Evolutionary conservation across 2,113 vertebrate genomes (phyloP), one percentile per base, ranked within the genome.

Genomic region (Coracopsis vasa): DNA sequence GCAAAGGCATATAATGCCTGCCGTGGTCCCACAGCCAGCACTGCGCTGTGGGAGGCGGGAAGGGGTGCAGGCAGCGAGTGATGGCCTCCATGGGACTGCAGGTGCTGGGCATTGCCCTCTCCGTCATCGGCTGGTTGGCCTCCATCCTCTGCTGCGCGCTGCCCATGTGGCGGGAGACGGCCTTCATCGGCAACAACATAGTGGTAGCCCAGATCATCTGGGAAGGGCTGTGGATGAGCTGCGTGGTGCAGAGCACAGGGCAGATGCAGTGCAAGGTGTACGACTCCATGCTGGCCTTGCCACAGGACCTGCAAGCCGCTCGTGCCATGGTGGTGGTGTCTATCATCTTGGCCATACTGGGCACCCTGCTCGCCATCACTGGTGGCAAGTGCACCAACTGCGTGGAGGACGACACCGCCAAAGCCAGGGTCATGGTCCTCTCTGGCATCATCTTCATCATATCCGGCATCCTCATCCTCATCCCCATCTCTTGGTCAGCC

Each of bases 161-260:
- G 90, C 99, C 99, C 88, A 98, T 99, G 98, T 99, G 99, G 99
- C 97, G 96, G 3, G 99, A 99, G 96, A 98, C 99, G 0, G 98
- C 99, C 82, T 99, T 99, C 39, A 82, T 99, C 3, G 99, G 99
- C 13, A 98, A 95, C 96, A 99, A 98, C 97, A 99, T 99, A 27
- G 97, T 99, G 96, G 98, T 98, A 13, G 98, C 99, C 0, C 98
- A 99, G 98, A 98, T 96, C 75, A 95, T 98, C 93, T 99, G 99
- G 99, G 99, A 99, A 87, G 99, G 99, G 42, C 99, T 99, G 97
- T 99, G 99, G 99, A 99, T 99, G 99, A 97, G 86, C 91, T 99
- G 99, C 3, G 98, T 99, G 97, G 98, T 98, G 66, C 98, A 99
- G 97, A 99, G 99, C 97, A 99, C 99, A 0, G 99, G 99, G 11